Percentiles rank a stretch among this genome's conserved stretches.
These are phyloP conservation scores for Melanotaenia nigrans DNA, from an alignment of 2,797 vertebrate genomes.

Conservation along the genomic window DNA sequence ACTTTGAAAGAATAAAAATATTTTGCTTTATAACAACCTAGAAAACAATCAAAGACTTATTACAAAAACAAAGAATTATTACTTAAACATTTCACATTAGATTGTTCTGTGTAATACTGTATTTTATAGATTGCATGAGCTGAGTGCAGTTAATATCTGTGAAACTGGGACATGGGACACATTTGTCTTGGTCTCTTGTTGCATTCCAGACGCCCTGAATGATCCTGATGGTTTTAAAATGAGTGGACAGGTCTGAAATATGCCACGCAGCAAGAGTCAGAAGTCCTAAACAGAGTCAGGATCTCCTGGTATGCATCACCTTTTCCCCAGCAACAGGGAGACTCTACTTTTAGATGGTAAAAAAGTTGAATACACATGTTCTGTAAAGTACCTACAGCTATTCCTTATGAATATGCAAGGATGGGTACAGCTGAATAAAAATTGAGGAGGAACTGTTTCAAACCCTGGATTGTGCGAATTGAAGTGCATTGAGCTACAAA, in stretches of 20 bases:
- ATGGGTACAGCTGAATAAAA: neutral
- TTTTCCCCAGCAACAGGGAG: conserved; percentile 3
- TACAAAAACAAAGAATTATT: too few species aligned
- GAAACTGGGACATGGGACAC: neutral
- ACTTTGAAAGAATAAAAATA: neutral
- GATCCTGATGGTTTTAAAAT: conserved; percentile 6
- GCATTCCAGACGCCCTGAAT: conserved; percentile 16
- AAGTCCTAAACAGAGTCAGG: conserved; percentile 12
- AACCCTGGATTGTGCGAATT: neutral
- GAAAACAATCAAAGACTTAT: neutral
- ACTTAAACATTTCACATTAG: neutral
- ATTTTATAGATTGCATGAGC: neutral
- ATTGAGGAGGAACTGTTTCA: neutral
- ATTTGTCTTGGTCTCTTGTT: conserved; percentile 20
- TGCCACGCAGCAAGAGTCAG: conserved; percentile 9
- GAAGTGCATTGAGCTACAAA: neutral
- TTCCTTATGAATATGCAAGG: too few species aligned
- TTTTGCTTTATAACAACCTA: neutral
- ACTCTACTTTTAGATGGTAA: neutral
- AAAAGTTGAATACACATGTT: neutral
- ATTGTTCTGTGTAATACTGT: neutral
- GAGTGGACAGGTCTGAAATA: conserved; percentile 35
- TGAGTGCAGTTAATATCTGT: neutral
- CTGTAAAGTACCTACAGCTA: neutral
- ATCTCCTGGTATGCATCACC: conserved; percentile 22